Base-by-base conservation (phyloP, 2,888 invertebrate species). In the Minunthozetes semirufus region DNA sequence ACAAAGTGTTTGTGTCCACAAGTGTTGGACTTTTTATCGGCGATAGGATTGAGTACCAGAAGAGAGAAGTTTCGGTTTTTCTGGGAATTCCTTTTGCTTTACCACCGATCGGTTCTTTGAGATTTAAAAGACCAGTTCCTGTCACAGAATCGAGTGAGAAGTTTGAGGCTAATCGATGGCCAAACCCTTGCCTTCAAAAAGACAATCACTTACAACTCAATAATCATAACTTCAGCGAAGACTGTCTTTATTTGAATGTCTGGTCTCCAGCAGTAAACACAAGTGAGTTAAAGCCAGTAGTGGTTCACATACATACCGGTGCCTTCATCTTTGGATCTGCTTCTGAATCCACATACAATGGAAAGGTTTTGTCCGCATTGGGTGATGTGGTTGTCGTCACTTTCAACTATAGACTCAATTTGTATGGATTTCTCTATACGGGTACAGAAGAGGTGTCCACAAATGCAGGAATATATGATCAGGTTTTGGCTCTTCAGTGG, bases 381-480 rank as follows among this genome's bases (percentile, higher is more conserved):
- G 84, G 84, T 78, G 82, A 86, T 77, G 81, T 85, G 27, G 83
- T 86, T 72, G 82, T 86, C 46, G 85, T 85, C 9, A 82, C 85
- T 59, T 83, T 85, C 80, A 84, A 84, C 79, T 86, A 86, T 78
- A 81, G 86, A n/a, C 81, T 86, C 1, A 83, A 83, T 13, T 80
- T 83, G 25, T 81, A 86, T 53, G 86, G 86, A 0, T 77, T 77
- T 71, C 15, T 77, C 17, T 72, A 77, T 61, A 46, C 76, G 15
- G 42, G 33, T 11, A 29, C 17, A 3, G 38, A 68, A 42, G 80
- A 81, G 38, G 81, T 81, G 1, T 81, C 82, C 0, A 84, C 85
- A 13, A 86, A 86, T 79, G 82, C 83, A 75, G 86, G 86, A 17
- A 78, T 86, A 75, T 83, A 83, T 80, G 86, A 86, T 78, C 86